Evolutionary conservation across 2,113 vertebrate species (phyloP).

Genomic region (Platichthys flesus): DNA sequence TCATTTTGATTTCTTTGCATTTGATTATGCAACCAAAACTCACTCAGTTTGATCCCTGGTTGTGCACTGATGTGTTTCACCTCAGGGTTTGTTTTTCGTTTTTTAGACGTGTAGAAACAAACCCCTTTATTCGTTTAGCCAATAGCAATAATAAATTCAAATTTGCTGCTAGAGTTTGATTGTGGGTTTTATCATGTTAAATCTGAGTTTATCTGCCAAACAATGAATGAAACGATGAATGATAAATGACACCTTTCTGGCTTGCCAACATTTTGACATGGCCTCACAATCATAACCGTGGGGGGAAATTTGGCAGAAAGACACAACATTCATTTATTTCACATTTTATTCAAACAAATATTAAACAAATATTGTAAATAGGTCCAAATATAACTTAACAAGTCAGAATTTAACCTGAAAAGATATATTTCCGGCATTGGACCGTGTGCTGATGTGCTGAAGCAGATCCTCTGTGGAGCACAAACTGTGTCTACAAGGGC

Average conservation of each 20-base stretch:
- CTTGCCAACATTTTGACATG: not conserved
- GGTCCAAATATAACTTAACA: not conserved
- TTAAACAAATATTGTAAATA: not conserved
- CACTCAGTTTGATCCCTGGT: conserved; percentile 2
- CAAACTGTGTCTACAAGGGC: conserved; percentile 35
- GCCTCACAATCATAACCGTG: not conserved
- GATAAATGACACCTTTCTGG: not conserved
- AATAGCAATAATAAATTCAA: conserved; percentile 28
- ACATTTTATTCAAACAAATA: not conserved
- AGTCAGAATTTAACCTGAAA: not conserved
- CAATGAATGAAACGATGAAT: not conserved
- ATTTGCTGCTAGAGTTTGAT: conserved; percentile 5
- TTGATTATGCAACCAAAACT: conserved; percentile 6
- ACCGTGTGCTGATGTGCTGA: conserved; percentile 11
- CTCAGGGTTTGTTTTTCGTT: no score
- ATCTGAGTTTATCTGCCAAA: conserved; percentile 12
- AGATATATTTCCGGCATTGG: not conserved
- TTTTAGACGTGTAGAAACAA: no score
- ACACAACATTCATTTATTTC: not conserved
- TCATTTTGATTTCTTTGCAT: not conserved
- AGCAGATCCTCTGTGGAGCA: conserved; percentile 16
- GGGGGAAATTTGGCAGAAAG: not conserved
- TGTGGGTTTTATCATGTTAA: not conserved
- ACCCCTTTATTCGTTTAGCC: conserved; percentile 25
- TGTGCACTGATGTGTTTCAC: no score